phyloP scores from a whole-genome alignment of 2,888 invertebrate species.

The Electrophaes corylata region DNA sequence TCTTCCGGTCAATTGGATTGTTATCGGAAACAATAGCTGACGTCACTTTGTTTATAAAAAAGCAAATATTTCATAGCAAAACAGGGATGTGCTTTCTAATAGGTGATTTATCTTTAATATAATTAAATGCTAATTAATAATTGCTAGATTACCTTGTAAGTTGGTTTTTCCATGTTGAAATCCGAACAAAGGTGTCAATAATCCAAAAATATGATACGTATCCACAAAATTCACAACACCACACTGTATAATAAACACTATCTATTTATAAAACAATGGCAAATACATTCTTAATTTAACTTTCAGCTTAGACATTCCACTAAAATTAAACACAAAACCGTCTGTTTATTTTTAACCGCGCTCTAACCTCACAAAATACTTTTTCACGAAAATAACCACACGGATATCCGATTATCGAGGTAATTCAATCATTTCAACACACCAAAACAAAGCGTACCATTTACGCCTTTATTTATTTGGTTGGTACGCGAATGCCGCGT shows the following conservation, averaged over 20 bases:
- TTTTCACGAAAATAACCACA: constrained; percentile 12
- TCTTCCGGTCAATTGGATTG: constrained; percentile 23
- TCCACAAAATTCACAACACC: too few species aligned
- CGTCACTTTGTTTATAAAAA: constrained; percentile 36
- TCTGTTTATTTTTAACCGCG: constrained; percentile 58
- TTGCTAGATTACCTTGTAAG: constrained; percentile 65
- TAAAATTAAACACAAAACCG: constrained; percentile 54
- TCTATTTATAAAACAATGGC: constrained; percentile 54
- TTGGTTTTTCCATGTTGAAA: constrained; percentile 76
- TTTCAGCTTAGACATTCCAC: constrained; percentile 64
- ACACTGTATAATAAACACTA: constrained; percentile 40
- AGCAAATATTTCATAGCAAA: neutral
- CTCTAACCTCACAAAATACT: constrained; percentile 34
- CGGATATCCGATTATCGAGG: constrained; percentile 9
- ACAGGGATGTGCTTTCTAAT: neutral
- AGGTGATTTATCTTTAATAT: neutral
- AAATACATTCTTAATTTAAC: constrained; percentile 64
- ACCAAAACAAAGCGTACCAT: neutral
- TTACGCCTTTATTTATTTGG: constrained; percentile 41
- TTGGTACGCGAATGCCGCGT: constrained; percentile 70
- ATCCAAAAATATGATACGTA: constrained; percentile 42
- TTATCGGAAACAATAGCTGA: constrained; percentile 64
- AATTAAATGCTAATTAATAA: neutral
- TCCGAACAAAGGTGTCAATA: constrained; percentile 57
- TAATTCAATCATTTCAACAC: constrained; percentile 11